Evolutionary conservation across 1,140 invertebrate genomes (phyloP), one percentile per base, ranked within the genome.

Genomic region (Schlechtendalia chinensis): DNA sequence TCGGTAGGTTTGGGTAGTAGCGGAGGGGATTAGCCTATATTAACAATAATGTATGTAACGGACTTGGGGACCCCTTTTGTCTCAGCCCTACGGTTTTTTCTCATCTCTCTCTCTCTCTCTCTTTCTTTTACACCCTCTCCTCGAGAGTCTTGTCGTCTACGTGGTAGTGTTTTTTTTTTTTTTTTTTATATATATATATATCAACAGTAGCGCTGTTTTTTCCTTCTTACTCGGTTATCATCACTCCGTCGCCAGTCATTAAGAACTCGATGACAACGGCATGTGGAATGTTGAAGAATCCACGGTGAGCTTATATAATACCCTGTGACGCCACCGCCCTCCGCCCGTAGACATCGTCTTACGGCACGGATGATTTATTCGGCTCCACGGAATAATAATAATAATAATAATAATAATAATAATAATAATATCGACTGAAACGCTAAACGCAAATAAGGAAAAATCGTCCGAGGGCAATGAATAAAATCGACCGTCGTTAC

Each of bases 41-140:
- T 79, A 79, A 79, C 75, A 61, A 79, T 79, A 79, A 79, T 79
- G 75, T 79, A 79, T 79, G 75, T 79, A 79, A 63, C 75, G 75
- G 75, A 79, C 75, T 79, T 63, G 75, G 17, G 75, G 58, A 79
- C 75, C 75, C 74, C 75, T 79, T 63, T 79, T 79, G 75, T 79
- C 75, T 79, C 75, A 79, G 75, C 75, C 45, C 75, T 79, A 63
- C 39, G 59, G 58, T 63, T 79, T 72, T 59, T 63, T 63, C 54
- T 45, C 72, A 19, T 53, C 71, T 32, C 19, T 6, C 16, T 27
- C 69, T 8, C 69, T 54, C 22, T 58, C 22, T 56, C 32, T n/a
- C n/a, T 53, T 24, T 71, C 17, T 54, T 16, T 50, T 58, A 12
- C 22, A 24, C 67, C n/a, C n/a, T n/a, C n/a, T n/a, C n/a, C n/a